Base-by-base conservation (phyloP, 2,888 invertebrate genomes). In the Dioctria rufipes region DNA sequence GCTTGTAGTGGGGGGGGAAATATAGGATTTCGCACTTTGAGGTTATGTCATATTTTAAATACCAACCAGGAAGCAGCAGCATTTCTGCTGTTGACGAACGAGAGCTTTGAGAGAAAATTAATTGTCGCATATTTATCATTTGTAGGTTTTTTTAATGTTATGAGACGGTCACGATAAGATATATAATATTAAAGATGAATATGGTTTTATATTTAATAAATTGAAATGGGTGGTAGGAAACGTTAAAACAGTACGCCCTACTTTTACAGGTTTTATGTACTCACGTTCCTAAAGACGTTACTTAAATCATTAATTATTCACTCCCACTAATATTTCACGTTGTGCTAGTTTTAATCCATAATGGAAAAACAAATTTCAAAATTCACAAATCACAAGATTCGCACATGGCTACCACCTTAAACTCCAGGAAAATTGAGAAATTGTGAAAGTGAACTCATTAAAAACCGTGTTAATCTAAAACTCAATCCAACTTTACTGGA, bases 401-500 rank as follows among this genome's bases (percentile, higher is more conserved):
- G 49, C 69, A 69, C 69, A 51, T 49, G 37, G n/a, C 61, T 6
- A 61, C 37, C 37, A 61, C 25, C 37, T 1, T 25, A 25, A 25
- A 37, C 39, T 37, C 11, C 51, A 2, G 11, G 51, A 11, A 51
- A 61, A 37, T 5, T 5, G 61, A 39, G 37, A 61, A 61, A 61
- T 37, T 37, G n/a, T 61, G 8, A 61, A 60, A 25, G 25, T 25
- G 25, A 25, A 25, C 37, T 5, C 37, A 13, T 8, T 25, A 39
- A 73, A 54, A 58, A 13, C 42, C 58, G 42, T 11, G 42, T 25
- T 25, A 42, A 73, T 13, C 11, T 54, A 58, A 25, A 25, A 73
- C 73, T 73, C 73, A 73, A 58, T 73, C 58, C 58, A 73, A 42
- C 8, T 73, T 60, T 73, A 40, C 73, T 54, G 39, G 51, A 69